Conservation (phyloP, 2,113 vertebrate species). For the Heterotilapia buettikoferi region DNA sequence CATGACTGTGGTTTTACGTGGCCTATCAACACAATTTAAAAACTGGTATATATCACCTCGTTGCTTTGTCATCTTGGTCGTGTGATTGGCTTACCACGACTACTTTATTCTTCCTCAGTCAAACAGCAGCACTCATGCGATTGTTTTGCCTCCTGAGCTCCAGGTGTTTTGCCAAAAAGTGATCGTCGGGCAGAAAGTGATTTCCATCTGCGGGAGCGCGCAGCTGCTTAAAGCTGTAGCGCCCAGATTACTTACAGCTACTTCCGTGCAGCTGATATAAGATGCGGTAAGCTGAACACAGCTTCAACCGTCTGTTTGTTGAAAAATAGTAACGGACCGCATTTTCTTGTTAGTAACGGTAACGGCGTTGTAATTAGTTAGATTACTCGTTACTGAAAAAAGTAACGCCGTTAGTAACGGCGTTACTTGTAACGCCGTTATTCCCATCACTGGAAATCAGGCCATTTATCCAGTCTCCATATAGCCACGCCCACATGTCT, state of each 20-base stretch:
- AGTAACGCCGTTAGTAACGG: background rate
- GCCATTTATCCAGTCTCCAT: background rate
- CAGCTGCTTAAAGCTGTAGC: background rate
- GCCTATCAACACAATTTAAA: too few species aligned
- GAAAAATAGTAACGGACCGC: fast-evolving
- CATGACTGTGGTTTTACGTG: too few species aligned
- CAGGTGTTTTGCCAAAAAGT: fast-evolving
- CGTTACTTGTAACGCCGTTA: background rate
- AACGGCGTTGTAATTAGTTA: background rate
- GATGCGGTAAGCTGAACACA: fast-evolving
- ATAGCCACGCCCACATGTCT: background rate
- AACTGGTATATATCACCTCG: too few species aligned
- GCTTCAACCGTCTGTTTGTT: background rate
- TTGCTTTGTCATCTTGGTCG: too few species aligned
- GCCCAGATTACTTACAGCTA: background rate
- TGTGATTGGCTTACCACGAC: too few species aligned
- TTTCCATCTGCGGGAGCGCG: background rate
- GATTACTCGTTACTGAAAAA: background rate
- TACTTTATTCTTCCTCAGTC: fast-evolving
- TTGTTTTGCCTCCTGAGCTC: too few species aligned
- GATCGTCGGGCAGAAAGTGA: too few species aligned
- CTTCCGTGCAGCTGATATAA: background rate
- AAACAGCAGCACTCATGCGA: fast-evolving
- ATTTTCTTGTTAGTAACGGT: background rate
- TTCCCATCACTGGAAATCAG: background rate